Evolutionary conservation across 1,140 invertebrate species (phyloP).

Genomic region (Orius insidiosus): DNA sequence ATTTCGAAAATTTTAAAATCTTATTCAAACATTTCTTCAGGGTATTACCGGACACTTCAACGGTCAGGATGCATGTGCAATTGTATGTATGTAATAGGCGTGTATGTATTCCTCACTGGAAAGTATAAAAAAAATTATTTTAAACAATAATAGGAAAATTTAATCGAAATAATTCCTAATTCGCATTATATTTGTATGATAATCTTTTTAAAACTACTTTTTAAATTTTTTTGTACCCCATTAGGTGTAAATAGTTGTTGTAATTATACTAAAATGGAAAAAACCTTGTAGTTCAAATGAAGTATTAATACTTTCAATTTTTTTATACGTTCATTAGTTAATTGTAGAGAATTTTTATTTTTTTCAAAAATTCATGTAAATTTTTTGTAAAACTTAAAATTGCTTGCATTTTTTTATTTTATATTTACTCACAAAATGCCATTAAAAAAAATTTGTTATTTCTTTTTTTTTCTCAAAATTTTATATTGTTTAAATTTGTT

Average conservation of each 20-base stretch:
- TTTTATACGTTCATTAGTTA: conserved; percentile 13
- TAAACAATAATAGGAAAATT: conserved; percentile 6
- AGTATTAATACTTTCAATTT: conserved; percentile 14
- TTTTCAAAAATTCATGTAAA: not conserved
- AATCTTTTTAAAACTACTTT: conserved; percentile 12
- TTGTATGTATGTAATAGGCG: not conserved
- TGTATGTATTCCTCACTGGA: conserved; percentile 7
- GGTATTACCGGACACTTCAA: conserved; percentile 4
- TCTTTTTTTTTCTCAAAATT: no score
- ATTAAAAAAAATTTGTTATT: conserved; percentile 7
- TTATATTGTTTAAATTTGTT: no score
- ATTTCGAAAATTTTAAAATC: conserved; percentile 9
- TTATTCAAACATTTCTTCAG: conserved; percentile 13
- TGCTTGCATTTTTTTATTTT: conserved; percentile 5
- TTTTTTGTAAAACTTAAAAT: not conserved
- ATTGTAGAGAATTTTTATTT: conserved; percentile 9
- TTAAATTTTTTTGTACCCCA: conserved; percentile 14
- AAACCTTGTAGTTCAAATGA: conserved; percentile 15
- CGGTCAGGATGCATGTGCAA: not conserved
- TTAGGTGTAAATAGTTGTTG: conserved; percentile 19
- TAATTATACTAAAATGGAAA: conserved; percentile 14
- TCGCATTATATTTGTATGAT: conserved; percentile 15
- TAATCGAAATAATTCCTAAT: not conserved
- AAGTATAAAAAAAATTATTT: no score
- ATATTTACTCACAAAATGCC: conserved; percentile 6